Evolutionary conservation across 2,113 vertebrate species (phyloP), one percentile per base, ranked within the genome.

Genomic region (Willisornis vidua): DNA sequence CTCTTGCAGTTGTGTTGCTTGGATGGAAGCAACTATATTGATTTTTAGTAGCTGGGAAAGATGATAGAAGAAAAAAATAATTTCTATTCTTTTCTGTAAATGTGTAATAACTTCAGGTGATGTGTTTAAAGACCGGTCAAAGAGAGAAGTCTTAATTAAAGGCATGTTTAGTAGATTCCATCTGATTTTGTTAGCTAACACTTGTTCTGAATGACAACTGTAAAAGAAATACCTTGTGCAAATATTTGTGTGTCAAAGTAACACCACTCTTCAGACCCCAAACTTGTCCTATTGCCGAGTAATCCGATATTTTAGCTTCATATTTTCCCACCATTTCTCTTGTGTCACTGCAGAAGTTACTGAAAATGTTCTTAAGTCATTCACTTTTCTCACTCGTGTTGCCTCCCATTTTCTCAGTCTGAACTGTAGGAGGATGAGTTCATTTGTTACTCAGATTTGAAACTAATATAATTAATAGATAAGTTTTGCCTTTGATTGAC

Each of bases 361-460:
- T 58, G 31, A n/a, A 29, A 68, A 6, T 1, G 4, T 48, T 26
- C 28, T 52, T 26, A 6, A 1, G 6, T 11, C 18, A 13, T 46
- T 70, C 1, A 3, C 31, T 91, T 51, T 45, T 19, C 4, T 78
- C 1, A 0, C 19, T 70, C 0, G 0, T 20, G 1, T 58, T 28
- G 7, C 54, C 28, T 80, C 63, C n/a, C 8, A 16, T 0, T 25
- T 80, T 52, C 35, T 54, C 51, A 5, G 9, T 85, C 26, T 12
- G 20, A 72, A 7, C 35, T 14, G 2, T n/a, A 2, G 43, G 45
- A 63, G 55, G 25, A 62, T 55, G 29, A 73, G 35, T 26, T 52
- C 25, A 52, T 52, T 52, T 52, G 51, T 52, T 26, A 52, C 41
- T 96, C 20, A 26, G 31, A n/a, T 71, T 66, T 62, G 20, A 45